These are phyloP conservation scores for Gnatocerus cornutus DNA, from an alignment of 2,888 invertebrate genomes.

Conservation along the genomic window DNA sequence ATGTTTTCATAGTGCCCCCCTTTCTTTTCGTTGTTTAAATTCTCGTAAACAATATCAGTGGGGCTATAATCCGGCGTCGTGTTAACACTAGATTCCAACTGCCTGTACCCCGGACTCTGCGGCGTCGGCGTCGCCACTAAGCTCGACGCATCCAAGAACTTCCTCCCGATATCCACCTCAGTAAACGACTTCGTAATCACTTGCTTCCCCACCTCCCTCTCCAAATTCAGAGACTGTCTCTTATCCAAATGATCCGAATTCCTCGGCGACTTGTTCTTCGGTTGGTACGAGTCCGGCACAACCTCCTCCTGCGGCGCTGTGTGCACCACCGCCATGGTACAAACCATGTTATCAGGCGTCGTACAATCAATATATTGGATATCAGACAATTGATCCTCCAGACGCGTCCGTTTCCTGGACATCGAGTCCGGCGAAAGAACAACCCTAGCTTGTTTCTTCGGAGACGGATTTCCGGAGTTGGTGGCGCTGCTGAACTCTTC, in stretches of 20 bases:
- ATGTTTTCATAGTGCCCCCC: constrained; percentile 71
- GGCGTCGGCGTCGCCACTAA: constrained; percentile 64
- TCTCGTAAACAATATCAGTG: constrained; percentile 66
- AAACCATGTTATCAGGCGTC: constrained; percentile 77
- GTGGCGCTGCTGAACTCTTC: constrained; percentile 74
- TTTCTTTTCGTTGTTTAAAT: constrained; percentile 50
- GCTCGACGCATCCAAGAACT: constrained; percentile 59
- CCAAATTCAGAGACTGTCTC: constrained; percentile 67
- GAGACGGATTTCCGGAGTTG: constrained; percentile 76
- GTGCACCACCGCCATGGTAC: constrained; percentile 68
- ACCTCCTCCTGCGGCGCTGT: constrained; percentile 55
- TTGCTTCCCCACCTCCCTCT: constrained; percentile 49
- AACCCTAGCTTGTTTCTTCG: constrained; percentile 76
- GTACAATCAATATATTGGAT: constrained; percentile 88
- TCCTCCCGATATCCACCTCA: constrained; percentile 63
- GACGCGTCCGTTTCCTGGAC: constrained; percentile 78
- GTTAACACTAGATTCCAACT: constrained; percentile 66
- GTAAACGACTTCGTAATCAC: constrained; percentile 66
- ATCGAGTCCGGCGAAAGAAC: constrained; percentile 72
- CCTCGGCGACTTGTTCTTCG: constrained; percentile 68
- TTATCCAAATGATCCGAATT: constrained; percentile 66
- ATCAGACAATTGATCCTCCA: constrained; percentile 86
- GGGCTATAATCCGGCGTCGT: constrained; percentile 67
- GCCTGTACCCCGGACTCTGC: constrained; percentile 67
- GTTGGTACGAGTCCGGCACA: constrained; percentile 63